Evolutionary conservation across 2,797 vertebrate genomes (phyloP).

Genomic region (Acanthis flammea): DNA sequence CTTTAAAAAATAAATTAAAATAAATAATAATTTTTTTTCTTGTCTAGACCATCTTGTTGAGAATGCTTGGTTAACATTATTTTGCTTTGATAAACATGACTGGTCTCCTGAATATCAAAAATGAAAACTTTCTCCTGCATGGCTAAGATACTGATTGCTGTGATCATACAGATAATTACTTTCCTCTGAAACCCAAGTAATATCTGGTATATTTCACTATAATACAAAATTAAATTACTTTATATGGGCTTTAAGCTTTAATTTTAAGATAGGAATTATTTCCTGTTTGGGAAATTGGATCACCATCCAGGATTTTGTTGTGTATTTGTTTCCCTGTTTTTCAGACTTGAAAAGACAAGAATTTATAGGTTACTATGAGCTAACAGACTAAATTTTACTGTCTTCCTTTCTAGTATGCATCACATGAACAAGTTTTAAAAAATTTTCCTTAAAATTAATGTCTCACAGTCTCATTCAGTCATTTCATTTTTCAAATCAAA

Average conservation of each 20-base stretch:
- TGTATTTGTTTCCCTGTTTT: neutral
- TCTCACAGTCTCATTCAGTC: neutral
- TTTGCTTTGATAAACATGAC: neutral
- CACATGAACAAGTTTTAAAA: neutral
- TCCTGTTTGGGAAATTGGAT: neutral
- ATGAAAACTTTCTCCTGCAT: neutral
- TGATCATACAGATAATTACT: neutral
- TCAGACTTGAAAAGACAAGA: neutral
- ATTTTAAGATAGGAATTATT: neutral
- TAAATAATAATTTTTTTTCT: neutral
- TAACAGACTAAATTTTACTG: neutral
- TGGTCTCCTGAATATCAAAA: neutral
- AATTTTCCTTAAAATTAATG: neutral
- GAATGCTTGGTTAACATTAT: neutral
- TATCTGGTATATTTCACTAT: neutral
- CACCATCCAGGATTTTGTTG: neutral
- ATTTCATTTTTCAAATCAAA: neutral
- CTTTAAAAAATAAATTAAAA: neutral
- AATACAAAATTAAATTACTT: neutral
- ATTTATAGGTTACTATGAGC: neutral
- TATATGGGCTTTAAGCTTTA: neutral
- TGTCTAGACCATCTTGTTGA: neutral
- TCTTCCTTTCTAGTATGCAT: neutral
- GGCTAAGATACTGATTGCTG: neutral
- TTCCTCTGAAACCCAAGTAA: neutral